Base-by-base conservation (phyloP, 2,797 vertebrate genomes). In the Diceros bicornis region DNA sequence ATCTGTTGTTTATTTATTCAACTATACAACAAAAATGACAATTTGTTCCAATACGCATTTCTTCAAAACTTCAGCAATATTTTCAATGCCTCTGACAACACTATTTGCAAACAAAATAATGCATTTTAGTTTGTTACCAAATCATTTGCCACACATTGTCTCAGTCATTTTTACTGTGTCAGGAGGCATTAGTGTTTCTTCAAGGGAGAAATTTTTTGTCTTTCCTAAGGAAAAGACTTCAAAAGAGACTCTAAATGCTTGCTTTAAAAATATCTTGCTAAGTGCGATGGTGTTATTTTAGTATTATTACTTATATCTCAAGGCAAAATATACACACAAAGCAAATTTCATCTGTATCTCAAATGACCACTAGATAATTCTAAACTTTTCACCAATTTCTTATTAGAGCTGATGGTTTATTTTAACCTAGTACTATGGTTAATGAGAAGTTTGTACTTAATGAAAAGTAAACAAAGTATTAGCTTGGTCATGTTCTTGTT, bases 151-250 rank as follows among this genome's bases (percentile, higher is more conserved):
- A 85, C 1, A 59, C 18, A 85, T 68, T 62, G 18, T 94, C 21
- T 89, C 41, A 91, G 34, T 88, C 34, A 89, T 69, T 91, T 95
- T 75, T 71, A 69, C 20, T 68, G 12, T 83, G 20, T 62, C 52
- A 81, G 34, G 59, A 91, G 50, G 34, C 92, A 79, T 47, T 41
- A 87, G 11, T 27, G 1, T 69, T 97, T 61, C 23, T 64, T 84
- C 34, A 52, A 75, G 74, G 47, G 34, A 47, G 6, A 52, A 57
- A 1, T 23, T 32, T 64, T 92, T 89, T 89, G 20, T 62, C 29
- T 96, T 69, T 86, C 17, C 50, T 71, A 44, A 79, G 21, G 84
- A 86, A 92, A 89, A 89, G 34, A 16, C 52, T 96, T 92, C 52
- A 61, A 85, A 91, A 74, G 29, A 87, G 50, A 61, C 10, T 79